These are phyloP conservation scores for Aulostomus chinensis DNA, from an alignment of 2,797 vertebrate species.

Conservation along the genomic window DNA sequence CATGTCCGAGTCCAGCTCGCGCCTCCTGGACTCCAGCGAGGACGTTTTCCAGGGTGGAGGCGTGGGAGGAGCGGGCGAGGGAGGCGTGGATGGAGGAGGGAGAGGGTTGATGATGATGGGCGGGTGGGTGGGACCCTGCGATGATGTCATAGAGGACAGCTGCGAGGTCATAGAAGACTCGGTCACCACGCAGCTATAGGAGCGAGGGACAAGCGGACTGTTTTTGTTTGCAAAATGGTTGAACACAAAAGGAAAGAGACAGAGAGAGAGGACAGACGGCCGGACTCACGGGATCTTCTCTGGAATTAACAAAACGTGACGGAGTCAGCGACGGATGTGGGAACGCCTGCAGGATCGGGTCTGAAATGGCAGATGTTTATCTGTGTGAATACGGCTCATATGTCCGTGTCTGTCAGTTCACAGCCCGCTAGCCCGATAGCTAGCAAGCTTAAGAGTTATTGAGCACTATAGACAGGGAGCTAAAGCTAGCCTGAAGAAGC, in stretches of 20 bases:
- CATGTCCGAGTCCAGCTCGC: constrained; percentile 93
- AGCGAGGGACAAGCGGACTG: constrained; percentile 26
- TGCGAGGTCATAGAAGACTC: constrained; percentile 91
- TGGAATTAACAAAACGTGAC: no score
- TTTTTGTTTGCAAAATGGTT: constrained; percentile 45
- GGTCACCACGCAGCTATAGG: constrained; percentile 93
- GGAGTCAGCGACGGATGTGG: no score
- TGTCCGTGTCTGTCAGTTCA: no score
- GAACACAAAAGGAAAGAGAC: constrained; percentile 23
- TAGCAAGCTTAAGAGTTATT: no score
- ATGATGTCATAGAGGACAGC: constrained; percentile 80
- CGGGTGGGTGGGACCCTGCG: constrained; percentile 90
- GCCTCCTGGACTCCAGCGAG: constrained; percentile 93
- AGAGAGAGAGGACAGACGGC: constrained; percentile 31
- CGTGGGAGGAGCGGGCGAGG: constrained; percentile 22
- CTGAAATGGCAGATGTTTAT: constrained; percentile 31
- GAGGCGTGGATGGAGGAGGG: constrained; percentile 43
- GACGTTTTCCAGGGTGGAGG: constrained; percentile 87
- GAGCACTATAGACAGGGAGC: no score
- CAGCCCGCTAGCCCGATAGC: no score
- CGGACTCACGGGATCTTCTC: no score
- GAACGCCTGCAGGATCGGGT: neutral
- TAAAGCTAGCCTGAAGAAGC: no score
- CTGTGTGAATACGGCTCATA: no score
- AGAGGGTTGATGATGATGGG: constrained; percentile 60